These are phyloP conservation scores for Coptodon rendalli DNA, from an alignment of 2,113 vertebrate genomes.

Conservation along the genomic window DNA sequence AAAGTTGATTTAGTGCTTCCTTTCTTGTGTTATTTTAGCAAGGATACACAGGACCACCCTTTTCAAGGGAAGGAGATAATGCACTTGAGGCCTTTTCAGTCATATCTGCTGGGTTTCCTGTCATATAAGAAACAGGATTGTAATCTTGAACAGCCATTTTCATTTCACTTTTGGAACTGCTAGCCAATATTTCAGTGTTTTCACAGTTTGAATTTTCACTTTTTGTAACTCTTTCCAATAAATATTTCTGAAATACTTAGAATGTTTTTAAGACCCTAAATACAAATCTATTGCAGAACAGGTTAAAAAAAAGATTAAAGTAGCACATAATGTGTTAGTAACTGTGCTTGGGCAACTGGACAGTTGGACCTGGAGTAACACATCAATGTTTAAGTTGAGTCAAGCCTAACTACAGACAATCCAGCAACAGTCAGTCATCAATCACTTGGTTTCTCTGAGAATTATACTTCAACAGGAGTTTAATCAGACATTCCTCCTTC, in stretches of 20 bases:
- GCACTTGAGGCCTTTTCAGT: background rate
- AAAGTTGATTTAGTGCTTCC: background rate
- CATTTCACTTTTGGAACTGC: background rate
- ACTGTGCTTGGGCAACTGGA: background rate
- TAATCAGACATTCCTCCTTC: background rate
- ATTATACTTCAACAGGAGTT: background rate
- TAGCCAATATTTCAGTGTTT: background rate
- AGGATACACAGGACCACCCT: background rate
- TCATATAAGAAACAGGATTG: background rate
- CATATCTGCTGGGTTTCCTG: background rate
- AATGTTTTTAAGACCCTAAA: background rate
- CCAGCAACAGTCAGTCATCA: background rate
- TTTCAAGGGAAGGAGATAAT: background rate
- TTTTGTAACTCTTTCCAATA: background rate
- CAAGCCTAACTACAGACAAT: background rate
- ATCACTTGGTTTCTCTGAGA: background rate
- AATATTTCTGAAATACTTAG: background rate
- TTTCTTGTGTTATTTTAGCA: background rate
- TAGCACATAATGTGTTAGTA: background rate
- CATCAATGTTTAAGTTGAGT: background rate
- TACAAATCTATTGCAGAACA: rapidly evolving
- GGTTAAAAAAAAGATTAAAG: background rate
- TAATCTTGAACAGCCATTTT: background rate
- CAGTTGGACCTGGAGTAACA: background rate
- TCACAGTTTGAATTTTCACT: background rate